Base-by-base conservation (phyloP, 1,140 invertebrate genomes). In the Heliconius eleuchia region DNA sequence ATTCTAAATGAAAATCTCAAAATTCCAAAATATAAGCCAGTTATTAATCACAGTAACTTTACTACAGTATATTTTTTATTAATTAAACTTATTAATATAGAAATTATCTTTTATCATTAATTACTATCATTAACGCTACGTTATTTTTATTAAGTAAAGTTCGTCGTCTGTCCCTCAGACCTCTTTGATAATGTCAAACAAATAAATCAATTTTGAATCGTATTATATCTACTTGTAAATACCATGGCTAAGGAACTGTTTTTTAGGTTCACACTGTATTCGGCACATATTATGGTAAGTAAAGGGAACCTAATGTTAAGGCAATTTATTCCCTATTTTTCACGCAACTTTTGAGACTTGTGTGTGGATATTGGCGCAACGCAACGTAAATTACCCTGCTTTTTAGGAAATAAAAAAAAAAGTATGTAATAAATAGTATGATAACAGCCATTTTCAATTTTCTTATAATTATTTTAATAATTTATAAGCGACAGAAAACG, bases 81-180 rank as follows among this genome's bases (percentile, higher is more conserved):
- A 60, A 60, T 46, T 46, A 46, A 46, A 60, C 3, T 60, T 0
- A 60, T 60, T 60, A 27, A 7, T 3, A 23, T 23, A n/a, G 2
- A 60, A 60, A n/a, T 60, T 60, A 60, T 11, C 57, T 23, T 60
- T 60, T 60, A 60, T 11, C 57, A 60, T 60, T 60, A 23, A 57
- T 60, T 60, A 60, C 3, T 60, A 60, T 60, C 57, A 60, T 60
- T 60, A n/a, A 60, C 23, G n/a, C 57, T 60, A 60, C n/a, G 57
- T 9, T 8, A n/a, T n/a, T 60, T 27, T 23, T n/a, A 60, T 46
- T 46, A 46, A 3, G n/a, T 60, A 2, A 60, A 23, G 8, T 27
- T 60, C 57, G 23, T 27, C 23, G 57, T 23, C n/a, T 60, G 57
- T 60, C 57, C 57, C 27, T 60, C 57, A 60, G 42, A 60, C 57